Percentiles rank a stretch among this genome's conserved stretches.
phyloP scores from a whole-genome alignment of 2,113 vertebrate genomes.

The Ophiodon elongatus region DNA sequence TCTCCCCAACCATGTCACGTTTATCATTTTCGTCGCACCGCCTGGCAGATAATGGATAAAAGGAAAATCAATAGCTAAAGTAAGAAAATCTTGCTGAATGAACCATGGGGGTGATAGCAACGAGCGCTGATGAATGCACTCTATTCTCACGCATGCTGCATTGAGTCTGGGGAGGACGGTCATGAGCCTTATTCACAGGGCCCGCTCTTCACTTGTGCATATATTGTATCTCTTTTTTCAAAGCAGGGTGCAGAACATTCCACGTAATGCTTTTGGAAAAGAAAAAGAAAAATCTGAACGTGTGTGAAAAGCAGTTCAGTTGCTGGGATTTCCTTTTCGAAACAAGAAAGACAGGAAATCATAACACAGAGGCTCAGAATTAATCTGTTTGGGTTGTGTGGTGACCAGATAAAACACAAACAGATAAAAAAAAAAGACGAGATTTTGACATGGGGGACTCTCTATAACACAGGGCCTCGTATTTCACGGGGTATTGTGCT shows the following conservation, averaged over 20 bases:
- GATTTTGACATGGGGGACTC: no score
- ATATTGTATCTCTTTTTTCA: background rate
- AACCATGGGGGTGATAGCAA: background rate
- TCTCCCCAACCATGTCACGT: constrained; percentile 54
- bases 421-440: no score
- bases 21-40: constrained; percentile 56
- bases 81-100: constrained; percentile 62
- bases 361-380: background rate
- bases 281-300: background rate
- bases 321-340: background rate
- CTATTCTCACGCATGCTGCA: constrained; percentile 25
- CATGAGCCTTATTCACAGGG: background rate
- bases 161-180: constrained; percentile 35
- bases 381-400: background rate
- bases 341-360: background rate
- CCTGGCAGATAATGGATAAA: constrained; percentile 69
- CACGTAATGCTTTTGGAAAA: background rate
- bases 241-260: background rate
- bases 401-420: background rate
- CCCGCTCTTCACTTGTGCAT: background rate
- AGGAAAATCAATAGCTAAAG: constrained; percentile 67
- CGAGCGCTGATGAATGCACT: constrained; percentile 57
- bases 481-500: background rate
- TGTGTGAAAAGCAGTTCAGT: background rate
- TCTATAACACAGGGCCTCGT: background rate